Evolutionary conservation across 2,797 vertebrate genomes (phyloP).

Genomic region (Carduelis carduelis): DNA sequence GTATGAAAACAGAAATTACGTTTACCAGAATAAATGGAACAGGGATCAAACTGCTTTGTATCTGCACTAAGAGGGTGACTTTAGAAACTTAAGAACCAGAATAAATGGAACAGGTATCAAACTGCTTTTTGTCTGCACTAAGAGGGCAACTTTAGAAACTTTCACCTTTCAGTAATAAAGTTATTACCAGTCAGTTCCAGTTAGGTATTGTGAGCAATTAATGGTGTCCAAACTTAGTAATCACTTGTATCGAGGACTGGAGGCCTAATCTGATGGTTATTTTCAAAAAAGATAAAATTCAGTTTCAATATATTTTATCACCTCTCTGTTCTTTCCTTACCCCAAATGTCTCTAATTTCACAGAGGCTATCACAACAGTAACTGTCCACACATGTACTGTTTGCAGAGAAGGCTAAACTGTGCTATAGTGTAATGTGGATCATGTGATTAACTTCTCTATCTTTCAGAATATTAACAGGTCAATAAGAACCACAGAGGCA

Average conservation of each 20-base stretch:
- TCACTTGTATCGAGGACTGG: neutral
- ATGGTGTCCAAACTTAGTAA: neutral
- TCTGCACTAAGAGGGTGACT: neutral
- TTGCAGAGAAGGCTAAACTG: neutral
- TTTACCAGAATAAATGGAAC: neutral
- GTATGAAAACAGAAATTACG: neutral
- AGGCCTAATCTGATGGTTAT: neutral
- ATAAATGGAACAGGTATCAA: neutral
- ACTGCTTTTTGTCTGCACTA: neutral
- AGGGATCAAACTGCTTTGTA: neutral
- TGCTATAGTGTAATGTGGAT: neutral
- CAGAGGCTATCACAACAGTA: neutral
- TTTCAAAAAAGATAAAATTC: neutral
- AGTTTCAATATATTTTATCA: neutral
- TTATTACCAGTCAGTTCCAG: neutral
- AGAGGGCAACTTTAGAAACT: neutral
- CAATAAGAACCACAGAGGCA: neutral
- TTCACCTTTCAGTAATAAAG: neutral
- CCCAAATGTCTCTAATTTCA: neutral
- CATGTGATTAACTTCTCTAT: neutral
- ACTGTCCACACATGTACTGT: neutral
- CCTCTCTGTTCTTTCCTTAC: neutral
- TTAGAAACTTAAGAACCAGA: neutral
- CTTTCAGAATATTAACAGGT: neutral
- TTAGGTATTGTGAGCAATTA: neutral